These are phyloP conservation scores for Oncorhynchus mykiss DNA, from an alignment of 2,113 vertebrate genomes.

Conservation along the genomic window DNA sequence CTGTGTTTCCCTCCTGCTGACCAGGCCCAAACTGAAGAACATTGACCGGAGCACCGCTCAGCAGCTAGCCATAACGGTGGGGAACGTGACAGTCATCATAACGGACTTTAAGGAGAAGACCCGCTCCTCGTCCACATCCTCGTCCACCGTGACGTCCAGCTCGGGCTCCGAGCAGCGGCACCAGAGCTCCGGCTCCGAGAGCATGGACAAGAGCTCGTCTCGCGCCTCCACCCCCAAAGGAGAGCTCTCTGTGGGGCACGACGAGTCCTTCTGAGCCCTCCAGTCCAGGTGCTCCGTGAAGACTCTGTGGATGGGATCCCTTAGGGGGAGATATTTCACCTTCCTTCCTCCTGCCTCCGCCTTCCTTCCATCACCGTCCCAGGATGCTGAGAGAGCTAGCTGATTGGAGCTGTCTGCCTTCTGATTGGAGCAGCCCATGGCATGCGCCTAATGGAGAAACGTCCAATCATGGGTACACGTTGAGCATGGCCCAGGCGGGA, in stretches of 20 bases:
- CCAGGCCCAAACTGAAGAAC: constrained; percentile 97
- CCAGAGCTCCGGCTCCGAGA: constrained; percentile 99
- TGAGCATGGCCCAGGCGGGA: constrained; percentile 55
- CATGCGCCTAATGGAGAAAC: constrained; percentile 28
- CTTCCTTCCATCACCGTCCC: constrained; percentile 32
- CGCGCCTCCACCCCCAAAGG: constrained; percentile 98
- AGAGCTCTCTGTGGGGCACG: constrained; percentile 91
- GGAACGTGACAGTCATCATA: constrained; percentile 99
- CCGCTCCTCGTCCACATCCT: constrained; percentile 96
- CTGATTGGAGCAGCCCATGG: constrained; percentile 51
- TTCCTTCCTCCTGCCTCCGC: constrained; percentile 41
- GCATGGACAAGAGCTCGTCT: constrained; percentile 98
- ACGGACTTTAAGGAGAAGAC: constrained; percentile 99
- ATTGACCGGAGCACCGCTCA: constrained; percentile 97
- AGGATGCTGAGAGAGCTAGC: constrained; percentile 36
- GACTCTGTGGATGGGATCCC: constrained; percentile 48
- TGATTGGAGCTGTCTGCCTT: not conserved
- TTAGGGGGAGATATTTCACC: constrained; percentile 46
- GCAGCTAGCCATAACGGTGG: constrained; percentile 97
- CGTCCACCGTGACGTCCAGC: constrained; percentile 98
- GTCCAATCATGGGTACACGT: constrained; percentile 29
- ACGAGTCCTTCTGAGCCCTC: constrained; percentile 91
- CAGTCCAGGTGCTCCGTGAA: constrained; percentile 15
- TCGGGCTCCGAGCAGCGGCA: constrained; percentile 96
- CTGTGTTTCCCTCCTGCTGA: not conserved